These are phyloP conservation scores for Mechanitis messenoides DNA, from an alignment of 2,888 invertebrate species.

Conservation along the genomic window DNA sequence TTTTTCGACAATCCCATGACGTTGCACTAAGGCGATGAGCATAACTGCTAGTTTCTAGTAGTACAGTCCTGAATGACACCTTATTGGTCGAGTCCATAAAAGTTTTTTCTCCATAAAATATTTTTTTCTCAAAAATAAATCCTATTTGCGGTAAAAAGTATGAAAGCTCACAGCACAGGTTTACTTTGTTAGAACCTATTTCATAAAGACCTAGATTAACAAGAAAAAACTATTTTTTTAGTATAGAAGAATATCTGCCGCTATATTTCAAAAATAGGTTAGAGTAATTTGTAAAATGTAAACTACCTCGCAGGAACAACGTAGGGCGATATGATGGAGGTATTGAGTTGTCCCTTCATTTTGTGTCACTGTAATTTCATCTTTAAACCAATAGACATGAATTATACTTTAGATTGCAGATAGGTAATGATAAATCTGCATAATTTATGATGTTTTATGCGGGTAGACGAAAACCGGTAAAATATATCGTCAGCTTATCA, in stretches of 20 bases:
- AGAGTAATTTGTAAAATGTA: not conserved
- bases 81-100: no score
- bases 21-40: no score
- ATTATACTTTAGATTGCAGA: slow-evolving; percentile 18
- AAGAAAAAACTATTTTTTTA: not conserved
- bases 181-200: no score
- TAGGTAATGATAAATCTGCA: slow-evolving; percentile 15
- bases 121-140: no score
- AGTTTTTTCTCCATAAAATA: no score
- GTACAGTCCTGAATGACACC: no score
- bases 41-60: no score
- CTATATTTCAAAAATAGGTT: slow-evolving; percentile 4
- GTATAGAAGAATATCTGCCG: not conserved
- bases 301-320: slow-evolving; percentile 50
- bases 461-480: slow-evolving; percentile 9
- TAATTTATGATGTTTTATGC: slow-evolving; percentile 19
- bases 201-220: not conserved
- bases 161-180: not conserved
- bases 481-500: slow-evolving; percentile 18
- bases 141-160: no score
- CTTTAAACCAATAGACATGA: slow-evolving; percentile 19
- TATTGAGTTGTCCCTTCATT: slow-evolving; percentile 54
- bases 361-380: slow-evolving; percentile 43
- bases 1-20: no score
- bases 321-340: slow-evolving; percentile 48